These are phyloP conservation scores for Threskiornis aethiopicus DNA, from an alignment of 2,797 vertebrate species.

Conservation along the genomic window DNA sequence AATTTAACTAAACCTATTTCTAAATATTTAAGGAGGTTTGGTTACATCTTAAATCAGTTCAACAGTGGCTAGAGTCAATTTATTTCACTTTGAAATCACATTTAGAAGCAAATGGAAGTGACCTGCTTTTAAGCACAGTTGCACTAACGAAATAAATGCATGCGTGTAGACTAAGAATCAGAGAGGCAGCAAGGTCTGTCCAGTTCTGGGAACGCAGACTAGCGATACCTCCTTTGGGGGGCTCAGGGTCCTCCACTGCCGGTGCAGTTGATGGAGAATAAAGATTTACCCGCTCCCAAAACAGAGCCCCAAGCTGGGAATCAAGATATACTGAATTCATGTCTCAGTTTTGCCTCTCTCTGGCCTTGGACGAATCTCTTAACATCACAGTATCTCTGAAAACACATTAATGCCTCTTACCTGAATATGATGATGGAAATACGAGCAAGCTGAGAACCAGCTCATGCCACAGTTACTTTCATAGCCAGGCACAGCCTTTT, in stretches of 20 bases:
- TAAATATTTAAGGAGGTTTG: slow-evolving; percentile 37
- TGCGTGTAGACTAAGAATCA: neutral
- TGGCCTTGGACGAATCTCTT: neutral
- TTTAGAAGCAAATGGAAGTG: neutral
- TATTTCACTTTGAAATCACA: slow-evolving; percentile 24
- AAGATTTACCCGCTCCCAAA: neutral
- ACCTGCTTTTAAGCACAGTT: neutral
- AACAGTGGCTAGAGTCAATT: neutral
- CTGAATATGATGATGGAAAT: neutral
- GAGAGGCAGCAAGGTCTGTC: neutral
- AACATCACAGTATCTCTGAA: neutral
- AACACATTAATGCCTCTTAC: neutral
- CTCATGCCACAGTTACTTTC: neutral
- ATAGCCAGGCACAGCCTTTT: neutral
- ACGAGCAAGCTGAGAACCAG: neutral
- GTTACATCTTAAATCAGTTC: slow-evolving; percentile 45
- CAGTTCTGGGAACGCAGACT: neutral
- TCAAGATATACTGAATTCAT: neutral
- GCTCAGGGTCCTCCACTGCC: rapidly evolving
- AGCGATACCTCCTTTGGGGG: rapidly evolving
- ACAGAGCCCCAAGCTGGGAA: neutral
- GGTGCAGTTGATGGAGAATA: neutral
- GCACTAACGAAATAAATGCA: neutral
- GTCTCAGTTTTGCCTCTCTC: neutral
- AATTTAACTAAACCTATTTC: slow-evolving; percentile 42